Evolutionary conservation across 2,888 invertebrate genomes (phyloP).

Genomic region (Troides aeacus): DNA sequence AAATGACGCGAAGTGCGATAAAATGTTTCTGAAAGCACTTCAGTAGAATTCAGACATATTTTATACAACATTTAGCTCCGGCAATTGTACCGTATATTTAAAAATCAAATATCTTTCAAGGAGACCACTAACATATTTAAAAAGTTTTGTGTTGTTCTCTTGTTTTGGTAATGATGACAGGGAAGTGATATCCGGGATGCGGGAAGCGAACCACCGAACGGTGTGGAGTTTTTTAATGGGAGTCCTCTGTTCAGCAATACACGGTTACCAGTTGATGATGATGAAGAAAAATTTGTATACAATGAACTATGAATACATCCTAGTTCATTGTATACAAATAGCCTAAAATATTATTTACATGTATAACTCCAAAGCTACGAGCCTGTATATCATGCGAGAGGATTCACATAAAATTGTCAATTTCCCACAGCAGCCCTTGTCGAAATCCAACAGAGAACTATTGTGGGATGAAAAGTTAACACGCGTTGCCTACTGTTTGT

Average conservation of each 20-base stretch:
- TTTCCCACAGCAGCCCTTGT: neutral
- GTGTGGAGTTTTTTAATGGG: no score
- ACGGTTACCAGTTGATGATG: no score
- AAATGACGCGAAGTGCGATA: slow-evolving; percentile 6
- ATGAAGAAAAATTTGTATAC: neutral
- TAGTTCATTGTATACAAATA: no score
- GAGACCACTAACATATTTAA: neutral
- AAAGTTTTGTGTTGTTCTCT: neutral
- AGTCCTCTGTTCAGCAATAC: no score
- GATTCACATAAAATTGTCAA: neutral
- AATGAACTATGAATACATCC: neutral
- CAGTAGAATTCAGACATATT: neutral
- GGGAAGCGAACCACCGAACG: no score
- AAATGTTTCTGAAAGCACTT: slow-evolving; percentile 12
- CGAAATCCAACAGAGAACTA: neutral
- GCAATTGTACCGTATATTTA: neutral
- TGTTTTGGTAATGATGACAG: neutral
- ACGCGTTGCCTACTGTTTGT: neutral
- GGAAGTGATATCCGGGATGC: neutral
- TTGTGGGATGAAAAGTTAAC: neutral
- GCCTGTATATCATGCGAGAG: neutral
- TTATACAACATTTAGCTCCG: neutral
- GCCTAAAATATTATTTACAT: neutral
- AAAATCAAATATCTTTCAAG: neutral
- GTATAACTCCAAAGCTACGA: neutral